phyloP scores from a whole-genome alignment of 2,888 invertebrate species.

The Gnatocerus cornutus region DNA sequence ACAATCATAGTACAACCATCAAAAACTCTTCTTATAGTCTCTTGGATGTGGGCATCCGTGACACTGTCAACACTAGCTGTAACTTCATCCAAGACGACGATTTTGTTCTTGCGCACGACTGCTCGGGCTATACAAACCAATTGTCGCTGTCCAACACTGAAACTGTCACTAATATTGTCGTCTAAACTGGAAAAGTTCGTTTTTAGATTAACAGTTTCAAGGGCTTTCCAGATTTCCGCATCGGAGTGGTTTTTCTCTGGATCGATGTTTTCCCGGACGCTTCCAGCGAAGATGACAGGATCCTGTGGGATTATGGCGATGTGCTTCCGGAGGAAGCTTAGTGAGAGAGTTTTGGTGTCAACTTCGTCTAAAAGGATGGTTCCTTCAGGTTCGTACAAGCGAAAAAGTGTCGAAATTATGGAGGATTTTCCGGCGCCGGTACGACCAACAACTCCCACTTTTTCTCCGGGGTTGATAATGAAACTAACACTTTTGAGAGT shows the following conservation, averaged over 20 bases:
- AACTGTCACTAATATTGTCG: conserved; percentile 7
- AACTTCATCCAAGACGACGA: conserved; percentile 74
- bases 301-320: conserved; percentile 74
- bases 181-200: conserved; percentile 65
- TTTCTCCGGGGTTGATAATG: conserved; percentile 78
- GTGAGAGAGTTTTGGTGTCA: conserved; percentile 68
- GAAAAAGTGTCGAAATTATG: conserved; percentile 83
- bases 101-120: conserved; percentile 70
- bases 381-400: conserved; percentile 84
- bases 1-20: conserved; percentile 73
- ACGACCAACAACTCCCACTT: conserved; percentile 86
- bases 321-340: conserved; percentile 70
- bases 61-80: conserved; percentile 73
- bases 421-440: conserved; percentile 91
- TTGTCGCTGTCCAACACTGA: conserved; percentile 66
- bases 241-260: conserved; percentile 59
- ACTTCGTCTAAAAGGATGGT: conserved; percentile 73
- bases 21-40: conserved; percentile 73
- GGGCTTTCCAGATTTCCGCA: conserved; percentile 61
- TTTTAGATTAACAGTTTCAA: conserved; percentile 67
- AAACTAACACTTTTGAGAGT: conserved; percentile 82
- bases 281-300: conserved; percentile 73
- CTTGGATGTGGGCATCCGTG: conserved; percentile 72
- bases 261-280: conserved; percentile 71
- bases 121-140: conserved; percentile 74